Percentiles rank a stretch among this genome's conserved stretches.
phyloP scores from a whole-genome alignment of 2,888 invertebrate species.

The Mesorhabditis belari region DNA sequence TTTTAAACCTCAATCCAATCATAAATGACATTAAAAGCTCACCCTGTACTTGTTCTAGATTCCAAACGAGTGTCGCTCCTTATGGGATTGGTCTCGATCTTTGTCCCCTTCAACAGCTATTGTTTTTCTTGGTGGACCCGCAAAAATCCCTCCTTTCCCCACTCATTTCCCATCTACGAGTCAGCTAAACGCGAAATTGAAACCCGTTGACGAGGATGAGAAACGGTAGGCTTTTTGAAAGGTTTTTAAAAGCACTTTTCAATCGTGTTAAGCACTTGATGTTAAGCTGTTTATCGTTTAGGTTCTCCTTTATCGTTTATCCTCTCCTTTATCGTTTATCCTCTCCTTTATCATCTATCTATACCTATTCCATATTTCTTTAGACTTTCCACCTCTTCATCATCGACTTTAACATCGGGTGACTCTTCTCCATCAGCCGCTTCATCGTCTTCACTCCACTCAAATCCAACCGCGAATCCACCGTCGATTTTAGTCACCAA shows the following conservation, averaged over 20 bases:
- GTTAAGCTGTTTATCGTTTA: no score
- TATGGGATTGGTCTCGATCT: slow-evolving; percentile 75
- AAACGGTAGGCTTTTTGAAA: neutral
- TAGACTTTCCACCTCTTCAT: neutral
- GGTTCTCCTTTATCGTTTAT: no score
- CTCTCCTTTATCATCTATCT: no score
- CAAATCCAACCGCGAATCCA: slow-evolving; percentile 10
- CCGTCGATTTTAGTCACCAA: slow-evolving; percentile 12
- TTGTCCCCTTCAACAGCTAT: slow-evolving; percentile 7
- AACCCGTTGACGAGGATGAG: neutral
- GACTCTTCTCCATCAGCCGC: slow-evolving; percentile 14
- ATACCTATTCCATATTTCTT: no score
- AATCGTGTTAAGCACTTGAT: no score
- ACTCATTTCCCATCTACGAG: no score
- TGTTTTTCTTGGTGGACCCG: slow-evolving; percentile 6
- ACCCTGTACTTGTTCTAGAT: no score
- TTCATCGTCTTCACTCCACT: slow-evolving; percentile 14
- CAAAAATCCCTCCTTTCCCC: slow-evolving; percentile 1
- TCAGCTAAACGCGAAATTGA: no score
- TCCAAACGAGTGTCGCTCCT: slow-evolving; percentile 79
- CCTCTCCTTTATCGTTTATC: no score
- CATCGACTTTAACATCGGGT: neutral
- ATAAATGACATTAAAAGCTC: no score
- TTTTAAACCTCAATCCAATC: no score
- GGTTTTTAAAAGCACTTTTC: neutral